Conservation (phyloP, 2,113 vertebrate species). For the Vulpes vulpes region DNA sequence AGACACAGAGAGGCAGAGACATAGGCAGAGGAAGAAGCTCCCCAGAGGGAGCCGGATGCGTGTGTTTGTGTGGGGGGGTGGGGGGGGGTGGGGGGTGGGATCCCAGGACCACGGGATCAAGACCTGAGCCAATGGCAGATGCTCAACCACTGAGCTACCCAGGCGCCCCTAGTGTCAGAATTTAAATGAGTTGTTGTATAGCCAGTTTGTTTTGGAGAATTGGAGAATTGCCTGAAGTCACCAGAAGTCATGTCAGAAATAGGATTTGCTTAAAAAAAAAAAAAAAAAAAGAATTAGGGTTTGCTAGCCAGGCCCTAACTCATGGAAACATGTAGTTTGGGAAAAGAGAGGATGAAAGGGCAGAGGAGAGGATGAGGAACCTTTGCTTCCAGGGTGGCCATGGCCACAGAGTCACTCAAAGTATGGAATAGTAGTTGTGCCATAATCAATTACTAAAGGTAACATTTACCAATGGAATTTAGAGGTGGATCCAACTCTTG, state of each 20-base stretch:
- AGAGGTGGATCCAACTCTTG: neutral
- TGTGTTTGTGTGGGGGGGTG: too few species aligned
- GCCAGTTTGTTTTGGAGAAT: neutral
- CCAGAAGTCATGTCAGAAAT: neutral
- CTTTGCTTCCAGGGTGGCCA: neutral
- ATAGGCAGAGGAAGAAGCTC: too few species aligned
- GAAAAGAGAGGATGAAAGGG: neutral
- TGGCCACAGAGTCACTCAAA: neutral
- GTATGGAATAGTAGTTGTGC: neutral
- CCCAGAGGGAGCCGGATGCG: too few species aligned
- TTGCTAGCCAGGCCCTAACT: neutral
- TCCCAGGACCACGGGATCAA: too few species aligned
- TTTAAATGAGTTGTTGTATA: neutral
- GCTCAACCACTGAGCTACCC: too few species aligned
- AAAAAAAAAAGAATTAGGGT: neutral
- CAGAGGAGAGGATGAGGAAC: neutral
- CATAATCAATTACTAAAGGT: neutral
- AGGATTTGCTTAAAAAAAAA: neutral
- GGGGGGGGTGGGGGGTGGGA: too few species aligned
- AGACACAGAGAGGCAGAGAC: too few species aligned
- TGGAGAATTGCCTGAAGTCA: neutral
- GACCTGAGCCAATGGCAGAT: too few species aligned
- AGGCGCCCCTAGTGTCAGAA: neutral
- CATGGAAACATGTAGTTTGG: neutral
- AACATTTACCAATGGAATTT: neutral